These are phyloP conservation scores for Erynnis tages DNA, from an alignment of 2,888 invertebrate genomes.

Conservation along the genomic window DNA sequence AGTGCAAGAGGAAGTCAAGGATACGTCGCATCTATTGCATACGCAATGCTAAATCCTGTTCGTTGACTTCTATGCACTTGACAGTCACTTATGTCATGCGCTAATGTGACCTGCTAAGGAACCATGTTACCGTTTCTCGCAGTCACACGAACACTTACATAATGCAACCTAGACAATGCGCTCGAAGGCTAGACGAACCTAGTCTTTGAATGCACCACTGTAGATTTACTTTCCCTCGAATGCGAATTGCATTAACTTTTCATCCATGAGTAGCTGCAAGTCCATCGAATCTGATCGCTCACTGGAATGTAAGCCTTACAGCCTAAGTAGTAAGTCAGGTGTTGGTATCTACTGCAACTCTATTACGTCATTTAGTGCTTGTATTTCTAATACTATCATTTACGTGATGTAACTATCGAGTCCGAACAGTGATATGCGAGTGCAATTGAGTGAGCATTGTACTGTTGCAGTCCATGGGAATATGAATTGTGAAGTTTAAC, in stretches of 20 bases:
- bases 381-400: slow-evolving; percentile 55
- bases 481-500: slow-evolving; percentile 38
- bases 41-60: slow-evolving; percentile 73
- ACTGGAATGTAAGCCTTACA: slow-evolving; percentile 47
- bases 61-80: slow-evolving; percentile 75
- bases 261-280: slow-evolving; percentile 48
- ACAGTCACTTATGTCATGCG: slow-evolving; percentile 74
- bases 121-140: slow-evolving; percentile 73
- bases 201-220: slow-evolving; percentile 52
- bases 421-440: slow-evolving; percentile 51
- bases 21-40: slow-evolving; percentile 65
- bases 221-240: slow-evolving; percentile 67
- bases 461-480: slow-evolving; percentile 54
- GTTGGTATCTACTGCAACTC: slow-evolving; percentile 32
- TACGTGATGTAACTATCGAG: slow-evolving; percentile 75
- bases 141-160: slow-evolving; percentile 71
- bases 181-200: slow-evolving; percentile 52
- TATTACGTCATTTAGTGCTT: slow-evolving; percentile 44
- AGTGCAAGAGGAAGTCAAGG: slow-evolving; percentile 67
- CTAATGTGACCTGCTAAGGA: slow-evolving; percentile 74
- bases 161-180: slow-evolving; percentile 68
- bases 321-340: slow-evolving; percentile 38
- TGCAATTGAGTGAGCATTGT: slow-evolving; percentile 45
- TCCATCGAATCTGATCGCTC: slow-evolving; percentile 22
- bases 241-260: slow-evolving; percentile 46